These are phyloP conservation scores for Copidosoma aretas DNA, from an alignment of 2,888 invertebrate species.

Conservation along the genomic window DNA sequence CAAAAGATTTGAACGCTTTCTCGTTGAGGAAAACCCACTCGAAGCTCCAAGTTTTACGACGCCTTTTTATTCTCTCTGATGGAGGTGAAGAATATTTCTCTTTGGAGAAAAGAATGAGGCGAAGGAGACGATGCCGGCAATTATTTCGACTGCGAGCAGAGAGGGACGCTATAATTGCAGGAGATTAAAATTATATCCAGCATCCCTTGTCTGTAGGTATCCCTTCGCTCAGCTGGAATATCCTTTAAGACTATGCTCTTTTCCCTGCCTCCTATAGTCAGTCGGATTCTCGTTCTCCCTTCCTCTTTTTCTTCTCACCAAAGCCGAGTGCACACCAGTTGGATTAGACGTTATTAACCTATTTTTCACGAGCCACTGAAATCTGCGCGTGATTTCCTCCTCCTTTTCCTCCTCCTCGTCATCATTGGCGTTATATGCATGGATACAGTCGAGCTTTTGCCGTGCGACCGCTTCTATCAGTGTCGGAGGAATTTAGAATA, in stretches of 20 bases:
- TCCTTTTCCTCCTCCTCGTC: no score
- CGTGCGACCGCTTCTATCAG: no score
- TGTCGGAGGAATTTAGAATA: no score
- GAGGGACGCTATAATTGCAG: constrained; percentile 2
- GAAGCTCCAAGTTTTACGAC: constrained; percentile 15
- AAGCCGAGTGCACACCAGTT: neutral
- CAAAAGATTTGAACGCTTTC: no score
- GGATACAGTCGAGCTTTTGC: no score
- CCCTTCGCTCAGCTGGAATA: neutral
- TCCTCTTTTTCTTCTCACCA: no score
- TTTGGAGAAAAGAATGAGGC: no score
- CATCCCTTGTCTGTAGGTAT: neutral
- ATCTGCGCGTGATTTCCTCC: no score
- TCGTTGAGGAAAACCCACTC: constrained; percentile 6
- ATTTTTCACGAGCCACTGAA: neutral
- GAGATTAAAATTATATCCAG: constrained; percentile 16
- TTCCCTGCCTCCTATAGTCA: neutral
- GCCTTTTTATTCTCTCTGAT: neutral
- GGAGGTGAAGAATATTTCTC: neutral
- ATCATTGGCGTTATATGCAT: no score
- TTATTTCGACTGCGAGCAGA: constrained; percentile 13
- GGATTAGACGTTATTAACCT: neutral
- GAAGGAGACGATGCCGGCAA: neutral
- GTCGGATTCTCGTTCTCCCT: neutral
- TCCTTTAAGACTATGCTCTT: neutral